Percentiles rank a stretch among this genome's conserved stretches.
Conservation (phyloP, 2,113 vertebrate species). For the Dipodomys spectabilis region DNA sequence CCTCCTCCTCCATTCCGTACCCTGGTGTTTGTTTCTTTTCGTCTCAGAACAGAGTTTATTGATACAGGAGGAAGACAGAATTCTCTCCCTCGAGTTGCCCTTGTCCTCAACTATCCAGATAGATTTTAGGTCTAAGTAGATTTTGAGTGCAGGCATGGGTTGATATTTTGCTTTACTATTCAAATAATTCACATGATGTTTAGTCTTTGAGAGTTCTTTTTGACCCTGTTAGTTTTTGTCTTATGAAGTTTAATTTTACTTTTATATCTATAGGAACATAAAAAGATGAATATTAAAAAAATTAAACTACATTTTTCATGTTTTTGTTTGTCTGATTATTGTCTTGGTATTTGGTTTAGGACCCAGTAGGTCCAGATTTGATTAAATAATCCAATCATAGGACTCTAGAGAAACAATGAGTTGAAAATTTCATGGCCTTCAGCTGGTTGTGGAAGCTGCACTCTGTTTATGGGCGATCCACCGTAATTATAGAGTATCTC, state of each 20-base stretch:
- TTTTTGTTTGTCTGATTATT: neutral
- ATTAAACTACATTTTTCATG: neutral
- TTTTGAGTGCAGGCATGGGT: no score
- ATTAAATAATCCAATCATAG: neutral
- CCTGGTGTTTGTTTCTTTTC: neutral
- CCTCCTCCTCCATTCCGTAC: no score
- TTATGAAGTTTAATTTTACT: neutral
- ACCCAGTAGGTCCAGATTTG: neutral
- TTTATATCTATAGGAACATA: neutral
- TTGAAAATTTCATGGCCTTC: neutral
- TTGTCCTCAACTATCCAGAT: rapidly evolving
- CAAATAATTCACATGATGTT: neutral
- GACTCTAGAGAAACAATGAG: neutral
- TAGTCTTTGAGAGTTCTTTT: neutral
- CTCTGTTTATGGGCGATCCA: neutral
- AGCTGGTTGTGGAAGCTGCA: neutral
- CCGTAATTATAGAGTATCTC: neutral
- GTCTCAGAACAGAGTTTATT: neutral
- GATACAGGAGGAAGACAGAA: neutral
- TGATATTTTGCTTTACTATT: no score
- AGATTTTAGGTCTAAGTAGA: neutral
- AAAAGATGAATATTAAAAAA: neutral
- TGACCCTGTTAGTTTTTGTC: neutral
- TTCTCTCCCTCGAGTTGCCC: rapidly evolving
- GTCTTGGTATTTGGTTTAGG: neutral